Evolutionary conservation across 2,888 invertebrate species (phyloP).

Genomic region (Drosophila antonietae): DNA sequence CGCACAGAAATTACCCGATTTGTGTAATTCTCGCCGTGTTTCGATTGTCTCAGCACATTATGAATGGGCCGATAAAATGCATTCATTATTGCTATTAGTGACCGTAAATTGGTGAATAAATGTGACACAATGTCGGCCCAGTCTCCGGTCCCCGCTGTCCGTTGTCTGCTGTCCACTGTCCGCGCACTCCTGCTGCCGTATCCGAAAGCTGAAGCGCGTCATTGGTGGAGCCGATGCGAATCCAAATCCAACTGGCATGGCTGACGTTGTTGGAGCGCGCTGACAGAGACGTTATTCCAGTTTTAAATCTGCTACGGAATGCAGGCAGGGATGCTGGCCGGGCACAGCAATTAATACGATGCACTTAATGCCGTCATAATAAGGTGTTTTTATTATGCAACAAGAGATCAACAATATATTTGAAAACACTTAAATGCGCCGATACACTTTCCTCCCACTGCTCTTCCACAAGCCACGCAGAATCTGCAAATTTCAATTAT

Average conservation of each 20-base stretch:
- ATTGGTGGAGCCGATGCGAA: constrained; percentile 46
- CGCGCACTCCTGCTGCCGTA: constrained; percentile 17
- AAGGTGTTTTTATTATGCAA: constrained; percentile 69
- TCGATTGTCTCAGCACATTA: constrained; percentile 67
- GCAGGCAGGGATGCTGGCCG: constrained; percentile 10
- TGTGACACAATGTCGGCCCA: constrained; percentile 58
- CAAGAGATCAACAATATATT: constrained; percentile 25
- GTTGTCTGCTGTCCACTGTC: constrained; percentile 10
- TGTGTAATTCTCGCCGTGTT: constrained; percentile 52
- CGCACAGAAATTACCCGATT: constrained; percentile 57
- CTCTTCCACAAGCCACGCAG: background rate
- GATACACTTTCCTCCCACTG: background rate
- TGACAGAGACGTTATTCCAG: constrained; percentile 77
- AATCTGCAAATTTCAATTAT: background rate
- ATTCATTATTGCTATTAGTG: constrained; percentile 82
- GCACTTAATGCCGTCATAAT: constrained; percentile 72
- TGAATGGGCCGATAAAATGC: constrained; percentile 80
- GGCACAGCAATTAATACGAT: constrained; percentile 70
- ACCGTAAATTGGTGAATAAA: constrained; percentile 81
- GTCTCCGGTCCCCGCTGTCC: constrained; percentile 3
- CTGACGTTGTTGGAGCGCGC: constrained; percentile 18
- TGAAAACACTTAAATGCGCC: background rate
- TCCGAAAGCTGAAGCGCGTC: constrained; percentile 40
- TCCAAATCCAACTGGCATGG: constrained; percentile 18
- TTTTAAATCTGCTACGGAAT: constrained; percentile 68